Base-by-base conservation (phyloP, 2,113 vertebrate genomes). In the Telmatochromis sp. region DNA sequence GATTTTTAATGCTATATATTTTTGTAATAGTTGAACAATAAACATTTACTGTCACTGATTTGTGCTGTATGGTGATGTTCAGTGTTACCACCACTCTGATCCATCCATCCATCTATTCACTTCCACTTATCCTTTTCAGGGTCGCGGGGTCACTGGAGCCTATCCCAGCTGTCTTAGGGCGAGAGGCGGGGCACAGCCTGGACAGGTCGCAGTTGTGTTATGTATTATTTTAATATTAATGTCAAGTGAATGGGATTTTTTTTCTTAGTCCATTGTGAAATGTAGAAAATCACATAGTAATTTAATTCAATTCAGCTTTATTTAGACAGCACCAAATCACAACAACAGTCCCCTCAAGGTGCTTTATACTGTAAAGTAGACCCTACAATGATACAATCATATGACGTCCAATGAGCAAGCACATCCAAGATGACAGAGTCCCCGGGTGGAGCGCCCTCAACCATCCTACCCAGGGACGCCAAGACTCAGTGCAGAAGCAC, bases 161-260 rank as follows among this genome's bases (percentile, higher is more conserved):
- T 55, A 55, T 55, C 53, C 21, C 53, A 55, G 53, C 0, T 0
- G 21, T 55, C 53, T 0, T 54, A 23, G 53, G 53, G 10, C 1
- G 9, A 54, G 51, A 21, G 51, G 51, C n/a, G 9, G 51, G 9
- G 3, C 5, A n/a, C 9, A 54, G 51, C 5, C 51, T 21, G n/a
- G 51, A 54, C 51, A 21, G 51, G n/a, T 0, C n/a, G 3, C 51
- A 58, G 23, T 58, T 58, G 13, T 60, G 1, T 60, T 63, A 63
- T 63, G 31, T 63, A 65, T 65, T 65, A 65, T 65, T 65, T n/a
- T 35, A 65, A 65, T 35, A 65, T 11, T 37, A 37, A 37, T 35
- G 10, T 65, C 31, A 37, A 37, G 60, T 65, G 17, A 65, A 37
- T 65, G 6, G 10, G 54, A 55, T 7, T 26, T 55, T 35, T 17